phyloP scores from a whole-genome alignment of 2,888 invertebrate species.

The Agonopterix arenella region DNA sequence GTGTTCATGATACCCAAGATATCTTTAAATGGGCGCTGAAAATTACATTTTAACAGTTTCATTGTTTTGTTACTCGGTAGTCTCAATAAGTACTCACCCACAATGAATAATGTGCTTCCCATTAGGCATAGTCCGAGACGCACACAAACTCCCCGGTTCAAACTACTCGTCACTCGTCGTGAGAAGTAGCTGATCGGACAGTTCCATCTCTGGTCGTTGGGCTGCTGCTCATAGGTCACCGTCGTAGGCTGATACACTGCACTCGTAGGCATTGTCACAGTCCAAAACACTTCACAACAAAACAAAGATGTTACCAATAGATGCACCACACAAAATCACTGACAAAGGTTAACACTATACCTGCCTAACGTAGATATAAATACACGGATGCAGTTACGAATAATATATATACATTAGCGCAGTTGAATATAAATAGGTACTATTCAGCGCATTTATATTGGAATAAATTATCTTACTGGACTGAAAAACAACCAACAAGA shows the following conservation, averaged over 20 bases:
- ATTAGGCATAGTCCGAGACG: constrained; percentile 58
- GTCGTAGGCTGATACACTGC: constrained; percentile 89
- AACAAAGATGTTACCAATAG: constrained; percentile 15
- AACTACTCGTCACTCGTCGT: constrained; percentile 66
- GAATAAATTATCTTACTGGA: background rate
- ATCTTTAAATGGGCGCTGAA: too few relatives aligned
- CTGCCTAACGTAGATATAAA: too few relatives aligned
- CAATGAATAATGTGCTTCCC: constrained; percentile 59
- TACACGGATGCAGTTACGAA: too few relatives aligned
- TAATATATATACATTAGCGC: too few relatives aligned
- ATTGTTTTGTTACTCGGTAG: background rate
- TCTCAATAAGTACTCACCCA: constrained; percentile 63
- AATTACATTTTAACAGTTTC: background rate
- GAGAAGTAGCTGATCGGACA: constrained; percentile 75
- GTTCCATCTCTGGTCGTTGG: constrained; percentile 75
- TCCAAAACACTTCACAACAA: constrained; percentile 20
- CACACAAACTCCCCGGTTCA: constrained; percentile 61
- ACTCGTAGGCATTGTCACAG: constrained; percentile 79
- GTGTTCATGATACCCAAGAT: too few relatives aligned
- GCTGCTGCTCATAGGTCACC: constrained; percentile 82
- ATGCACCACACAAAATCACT: constrained; percentile 5
- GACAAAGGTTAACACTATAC: background rate
- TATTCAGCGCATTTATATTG: background rate
- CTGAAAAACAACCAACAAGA: background rate
- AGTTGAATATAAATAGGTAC: too few relatives aligned